Evolutionary conservation across 2,797 vertebrate genomes (phyloP).

Genomic region (Enteromius argenteus): DNA sequence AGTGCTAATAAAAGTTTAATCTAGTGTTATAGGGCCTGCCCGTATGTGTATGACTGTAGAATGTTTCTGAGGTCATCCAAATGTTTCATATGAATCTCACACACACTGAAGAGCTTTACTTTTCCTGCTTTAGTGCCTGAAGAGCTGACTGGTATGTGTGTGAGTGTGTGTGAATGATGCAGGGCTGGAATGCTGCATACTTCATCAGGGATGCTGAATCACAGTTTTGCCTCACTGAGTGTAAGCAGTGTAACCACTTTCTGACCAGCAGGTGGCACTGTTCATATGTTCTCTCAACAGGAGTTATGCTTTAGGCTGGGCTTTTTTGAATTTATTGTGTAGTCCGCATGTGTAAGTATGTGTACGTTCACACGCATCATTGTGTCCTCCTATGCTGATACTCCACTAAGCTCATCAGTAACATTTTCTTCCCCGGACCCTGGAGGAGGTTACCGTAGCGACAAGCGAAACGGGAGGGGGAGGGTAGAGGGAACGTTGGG

Average conservation of each 20-base stretch:
- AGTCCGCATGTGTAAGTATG: conserved; percentile 23
- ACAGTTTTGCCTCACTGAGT: conserved; percentile 26
- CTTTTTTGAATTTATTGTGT: not conserved
- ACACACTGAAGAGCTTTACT: conserved; percentile 38
- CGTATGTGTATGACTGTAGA: conserved; percentile 34
- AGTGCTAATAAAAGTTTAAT: conserved; percentile 84
- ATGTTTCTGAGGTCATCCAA: conserved; percentile 22
- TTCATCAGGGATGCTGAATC: conserved; percentile 42
- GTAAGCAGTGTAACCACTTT: not conserved
- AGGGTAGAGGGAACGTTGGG: conserved; percentile 34
- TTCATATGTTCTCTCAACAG: not conserved
- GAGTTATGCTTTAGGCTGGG: conserved; percentile 9
- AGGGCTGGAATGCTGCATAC: conserved; percentile 44
- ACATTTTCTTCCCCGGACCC: conserved; percentile 18
- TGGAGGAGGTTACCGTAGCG: conserved; percentile 47
- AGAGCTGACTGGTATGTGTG: conserved; percentile 25
- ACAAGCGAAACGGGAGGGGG: conserved; percentile 35
- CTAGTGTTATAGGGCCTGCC: conserved; percentile 61
- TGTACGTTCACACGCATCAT: not conserved
- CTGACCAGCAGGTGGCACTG: conserved; percentile 46
- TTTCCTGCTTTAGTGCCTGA: conserved; percentile 27
- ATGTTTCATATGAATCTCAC: conserved; percentile 16
- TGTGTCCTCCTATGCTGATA: conserved; percentile 31
- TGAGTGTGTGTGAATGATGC: conserved; percentile 40
- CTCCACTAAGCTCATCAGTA: conserved; percentile 28